phyloP scores from a whole-genome alignment of 2,888 invertebrate genomes.

The Zelleria hepariella region DNA sequence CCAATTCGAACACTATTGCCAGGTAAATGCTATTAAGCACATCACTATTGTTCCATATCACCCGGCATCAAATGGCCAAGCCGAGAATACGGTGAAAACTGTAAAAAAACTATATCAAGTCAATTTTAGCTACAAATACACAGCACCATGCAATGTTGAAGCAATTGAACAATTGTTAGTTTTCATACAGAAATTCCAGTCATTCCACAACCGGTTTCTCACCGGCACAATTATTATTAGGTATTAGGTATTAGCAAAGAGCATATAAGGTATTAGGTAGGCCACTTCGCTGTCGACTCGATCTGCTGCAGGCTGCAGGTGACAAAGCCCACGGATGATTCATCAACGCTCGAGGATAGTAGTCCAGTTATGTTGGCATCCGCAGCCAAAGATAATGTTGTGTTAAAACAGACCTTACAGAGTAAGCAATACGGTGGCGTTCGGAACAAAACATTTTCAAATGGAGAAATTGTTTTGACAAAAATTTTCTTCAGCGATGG shows the following conservation, averaged over 20 bases:
- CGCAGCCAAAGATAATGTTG: constrained; percentile 8
- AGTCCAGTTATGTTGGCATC: not conserved
- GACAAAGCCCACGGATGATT: not conserved
- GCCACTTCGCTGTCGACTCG: constrained; percentile 9
- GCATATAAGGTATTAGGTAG: too few species aligned
- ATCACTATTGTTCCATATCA: constrained; percentile 12
- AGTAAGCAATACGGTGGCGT: constrained; percentile 9
- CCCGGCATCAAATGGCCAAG: constrained; percentile 15
- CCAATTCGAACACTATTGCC: constrained; percentile 10
- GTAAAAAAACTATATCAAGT: constrained; percentile 15
- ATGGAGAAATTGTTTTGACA: too few species aligned
- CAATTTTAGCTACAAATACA: constrained; percentile 2
- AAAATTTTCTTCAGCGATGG: constrained; percentile 10
- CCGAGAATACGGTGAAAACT: constrained; percentile 14
- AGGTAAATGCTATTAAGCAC: constrained; percentile 11
- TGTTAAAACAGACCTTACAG: constrained; percentile 9
- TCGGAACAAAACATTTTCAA: too few species aligned
- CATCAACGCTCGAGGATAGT: too few species aligned
- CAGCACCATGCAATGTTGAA: not conserved
- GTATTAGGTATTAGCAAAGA: too few species aligned
- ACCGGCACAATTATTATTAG: constrained; percentile 11
- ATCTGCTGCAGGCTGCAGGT: constrained; percentile 10
- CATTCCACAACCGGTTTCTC: constrained; percentile 13
- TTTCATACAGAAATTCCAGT: constrained; percentile 12
- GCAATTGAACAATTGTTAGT: constrained; percentile 12